phyloP scores from a whole-genome alignment of 2,888 invertebrate genomes.

The Anticlea derivata region DNA sequence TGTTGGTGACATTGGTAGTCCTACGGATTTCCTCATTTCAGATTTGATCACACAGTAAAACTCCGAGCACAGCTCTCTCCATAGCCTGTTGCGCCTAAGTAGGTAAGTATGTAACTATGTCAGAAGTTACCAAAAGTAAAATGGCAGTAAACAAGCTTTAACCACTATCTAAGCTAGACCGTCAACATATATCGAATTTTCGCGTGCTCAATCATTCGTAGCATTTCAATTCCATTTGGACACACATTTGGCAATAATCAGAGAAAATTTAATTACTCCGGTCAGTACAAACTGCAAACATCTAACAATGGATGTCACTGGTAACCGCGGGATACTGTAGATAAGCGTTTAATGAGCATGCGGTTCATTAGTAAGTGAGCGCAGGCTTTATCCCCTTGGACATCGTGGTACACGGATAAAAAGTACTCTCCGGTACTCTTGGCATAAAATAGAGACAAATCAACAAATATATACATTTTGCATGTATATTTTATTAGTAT shows the following conservation, averaged over 20 bases:
- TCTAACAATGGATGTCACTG: constrained; percentile 35
- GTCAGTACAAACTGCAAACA: constrained; percentile 48
- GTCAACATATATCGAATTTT: constrained; percentile 31
- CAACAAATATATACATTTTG: too few species aligned
- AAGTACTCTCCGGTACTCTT: too few species aligned
- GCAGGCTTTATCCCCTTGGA: constrained; percentile 26
- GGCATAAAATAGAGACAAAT: too few species aligned
- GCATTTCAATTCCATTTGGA: constrained; percentile 47
- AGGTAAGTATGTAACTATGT: too few species aligned
- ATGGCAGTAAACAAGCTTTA: constrained; percentile 2
- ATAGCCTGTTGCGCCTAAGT: too few species aligned
- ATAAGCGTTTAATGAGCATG: constrained; percentile 44
- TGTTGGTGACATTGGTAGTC: too few species aligned
- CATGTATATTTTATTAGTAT: too few species aligned
- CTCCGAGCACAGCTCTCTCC: too few species aligned
- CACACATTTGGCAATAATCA: constrained; percentile 52
- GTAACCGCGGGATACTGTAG: neutral
- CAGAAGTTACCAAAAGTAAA: neutral
- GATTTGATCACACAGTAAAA: too few species aligned
- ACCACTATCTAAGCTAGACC: constrained; percentile 14
- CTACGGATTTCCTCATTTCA: too few species aligned
- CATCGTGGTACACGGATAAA: neutral
- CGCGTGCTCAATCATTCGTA: constrained; percentile 43
- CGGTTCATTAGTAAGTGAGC: constrained; percentile 36
- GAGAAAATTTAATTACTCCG: constrained; percentile 61